These are phyloP conservation scores for human (Homo sapiens) DNA, from an alignment of 2,113 vertebrate species.

Conservation along the genomic window DNA sequence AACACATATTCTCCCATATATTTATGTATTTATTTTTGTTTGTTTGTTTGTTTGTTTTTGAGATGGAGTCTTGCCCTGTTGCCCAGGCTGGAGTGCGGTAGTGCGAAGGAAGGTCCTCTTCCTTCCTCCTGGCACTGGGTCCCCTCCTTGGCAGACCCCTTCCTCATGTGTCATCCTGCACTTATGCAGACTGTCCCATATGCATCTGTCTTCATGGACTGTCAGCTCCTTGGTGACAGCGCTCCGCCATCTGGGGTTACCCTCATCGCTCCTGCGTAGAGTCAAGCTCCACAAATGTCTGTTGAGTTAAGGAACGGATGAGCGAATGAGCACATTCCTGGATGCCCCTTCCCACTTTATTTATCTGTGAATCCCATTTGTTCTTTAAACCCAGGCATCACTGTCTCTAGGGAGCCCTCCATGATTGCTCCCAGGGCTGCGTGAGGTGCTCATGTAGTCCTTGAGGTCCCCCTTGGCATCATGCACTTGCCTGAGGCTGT, in stretches of 20 bases:
- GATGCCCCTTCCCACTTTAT: too few species aligned
- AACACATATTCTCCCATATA: not conserved
- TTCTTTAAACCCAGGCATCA: not conserved
- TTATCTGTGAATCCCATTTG: not conserved
- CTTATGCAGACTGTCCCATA: rapidly evolving
- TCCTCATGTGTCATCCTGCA: not conserved
- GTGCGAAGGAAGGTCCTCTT: too few species aligned
- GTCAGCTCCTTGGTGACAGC: not conserved
- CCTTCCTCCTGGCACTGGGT: too few species aligned
- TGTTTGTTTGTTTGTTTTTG: too few species aligned
- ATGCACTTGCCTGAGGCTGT: rapidly evolving
- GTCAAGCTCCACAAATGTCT: not conserved
- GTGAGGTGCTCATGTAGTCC: rapidly evolving
- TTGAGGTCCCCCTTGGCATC: rapidly evolving
- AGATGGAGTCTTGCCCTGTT: too few species aligned
- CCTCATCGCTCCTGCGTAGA: not conserved
- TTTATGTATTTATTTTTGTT: not conserved
- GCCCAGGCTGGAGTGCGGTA: too few species aligned
- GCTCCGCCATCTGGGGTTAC: rapidly evolving
- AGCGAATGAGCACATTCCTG: not conserved
- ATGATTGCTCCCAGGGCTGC: not conserved
- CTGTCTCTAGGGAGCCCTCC: not conserved
- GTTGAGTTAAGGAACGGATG: not conserved
- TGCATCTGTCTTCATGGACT: not conserved
- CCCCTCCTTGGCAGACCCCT: too few species aligned